phyloP scores from a whole-genome alignment of 64 coral and sea anemone species.

The Dendrophyllia cribrosa region DNA sequence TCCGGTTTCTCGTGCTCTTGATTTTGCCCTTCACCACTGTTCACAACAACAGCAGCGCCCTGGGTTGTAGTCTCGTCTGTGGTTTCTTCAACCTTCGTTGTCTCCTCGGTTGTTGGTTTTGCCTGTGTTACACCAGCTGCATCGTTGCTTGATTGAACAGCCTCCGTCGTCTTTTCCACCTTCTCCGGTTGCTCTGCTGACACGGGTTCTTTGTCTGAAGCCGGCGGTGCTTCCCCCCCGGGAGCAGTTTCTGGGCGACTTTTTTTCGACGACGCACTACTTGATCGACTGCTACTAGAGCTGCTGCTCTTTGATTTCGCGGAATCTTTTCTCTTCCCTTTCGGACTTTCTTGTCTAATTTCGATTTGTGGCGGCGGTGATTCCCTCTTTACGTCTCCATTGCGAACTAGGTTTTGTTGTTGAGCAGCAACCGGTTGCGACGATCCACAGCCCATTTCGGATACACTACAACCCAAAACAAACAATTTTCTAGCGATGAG shows the following conservation, averaged over 20 bases:
- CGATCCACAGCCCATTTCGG: constrained; percentile 24
- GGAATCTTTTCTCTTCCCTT: constrained; percentile 23
- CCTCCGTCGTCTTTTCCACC: constrained; percentile 14
- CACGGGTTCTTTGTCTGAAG: neutral
- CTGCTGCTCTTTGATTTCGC: constrained; percentile 45
- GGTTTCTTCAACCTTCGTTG: neutral
- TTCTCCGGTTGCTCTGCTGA: constrained; percentile 9
- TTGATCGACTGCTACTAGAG: constrained; percentile 53
- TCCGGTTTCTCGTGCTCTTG: constrained; percentile 82
- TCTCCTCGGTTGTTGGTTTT: neutral
- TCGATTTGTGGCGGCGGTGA: constrained; percentile 8
- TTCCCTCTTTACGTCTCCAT: constrained; percentile 18
- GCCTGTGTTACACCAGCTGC: neutral
- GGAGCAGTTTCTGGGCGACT: constrained; percentile 24
- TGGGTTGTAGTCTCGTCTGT: constrained; percentile 33
- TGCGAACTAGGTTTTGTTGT: neutral
- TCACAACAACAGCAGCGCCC: neutral
- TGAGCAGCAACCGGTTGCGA: neutral
- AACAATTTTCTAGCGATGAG: neutral
- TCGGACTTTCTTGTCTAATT: constrained; percentile 1
- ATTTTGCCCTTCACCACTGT: neutral
- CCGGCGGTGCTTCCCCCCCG: neutral
- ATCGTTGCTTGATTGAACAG: constrained; percentile 14
- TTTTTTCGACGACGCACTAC: constrained; percentile 57
- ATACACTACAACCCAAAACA: neutral